Evolutionary conservation across 1,140 invertebrate species (phyloP).

Genomic region (Diploscapter pachys): DNA sequence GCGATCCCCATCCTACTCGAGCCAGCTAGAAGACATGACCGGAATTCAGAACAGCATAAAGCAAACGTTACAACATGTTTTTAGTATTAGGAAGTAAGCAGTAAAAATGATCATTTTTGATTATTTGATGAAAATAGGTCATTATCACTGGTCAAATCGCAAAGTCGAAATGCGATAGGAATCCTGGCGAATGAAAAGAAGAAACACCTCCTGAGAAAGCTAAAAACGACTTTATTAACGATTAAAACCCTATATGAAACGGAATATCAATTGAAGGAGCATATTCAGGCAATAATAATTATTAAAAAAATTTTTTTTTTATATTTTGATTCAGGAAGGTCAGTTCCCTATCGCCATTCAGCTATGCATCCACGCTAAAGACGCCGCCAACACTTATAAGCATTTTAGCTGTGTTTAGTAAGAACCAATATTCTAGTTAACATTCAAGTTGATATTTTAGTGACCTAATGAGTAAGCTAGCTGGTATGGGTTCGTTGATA

Average conservation of each 20-base stretch:
- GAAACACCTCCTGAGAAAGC: constrained; percentile 23
- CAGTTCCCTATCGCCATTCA: constrained; percentile 49
- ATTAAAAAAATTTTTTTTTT: no score
- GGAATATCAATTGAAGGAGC: constrained; percentile 29
- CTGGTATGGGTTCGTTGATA: constrained; percentile 30
- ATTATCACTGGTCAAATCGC: constrained; percentile 7
- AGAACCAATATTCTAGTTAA: background rate
- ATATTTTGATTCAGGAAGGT: constrained; percentile 33
- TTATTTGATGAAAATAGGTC: background rate
- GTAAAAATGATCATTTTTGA: background rate
- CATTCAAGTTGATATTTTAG: constrained; percentile 34
- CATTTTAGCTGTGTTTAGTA: constrained; percentile 48
- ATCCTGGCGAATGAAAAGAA: constrained; percentile 39
- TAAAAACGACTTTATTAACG: constrained; percentile 21
- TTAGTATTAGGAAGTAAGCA: constrained; percentile 26
- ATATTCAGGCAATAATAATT: no score
- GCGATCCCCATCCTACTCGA: constrained; percentile 34
- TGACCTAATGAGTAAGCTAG: constrained; percentile 45
- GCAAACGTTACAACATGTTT: constrained; percentile 12
- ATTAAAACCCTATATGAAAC: constrained; percentile 38
- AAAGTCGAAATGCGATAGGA: constrained; percentile 27
- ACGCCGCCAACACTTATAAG: constrained; percentile 37
- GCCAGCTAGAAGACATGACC: constrained; percentile 31
- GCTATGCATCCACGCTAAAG: constrained; percentile 48
- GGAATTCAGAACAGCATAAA: constrained; percentile 25